Evolutionary conservation across 2,797 vertebrate species (phyloP), one percentile per base, ranked within the genome.

Genomic region (Typhlichthys eigenmanni): DNA sequence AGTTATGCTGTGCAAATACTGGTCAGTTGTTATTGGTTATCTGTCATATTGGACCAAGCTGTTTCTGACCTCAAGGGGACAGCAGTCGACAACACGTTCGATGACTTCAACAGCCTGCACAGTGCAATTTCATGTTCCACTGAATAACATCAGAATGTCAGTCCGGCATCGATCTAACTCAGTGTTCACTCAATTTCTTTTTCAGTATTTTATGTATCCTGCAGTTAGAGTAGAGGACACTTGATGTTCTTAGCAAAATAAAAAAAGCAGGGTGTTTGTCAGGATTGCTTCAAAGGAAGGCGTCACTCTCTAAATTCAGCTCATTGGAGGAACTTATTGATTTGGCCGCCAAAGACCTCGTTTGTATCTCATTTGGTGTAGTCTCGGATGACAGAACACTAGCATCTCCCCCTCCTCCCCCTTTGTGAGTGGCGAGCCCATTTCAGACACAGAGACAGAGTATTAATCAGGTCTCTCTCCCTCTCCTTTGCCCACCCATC

Each of bases 381-480:
- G 79, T 83, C 76, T 84, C 79, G 58, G 71, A 82, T 87, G 83
- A 89, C 80, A 76, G 71, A 84, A 65, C 5, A 60, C 72, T 73
- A 57, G 63, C 76, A 74, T 7, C 17, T 10, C 38, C 43, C 56
- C 43, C 56, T 5, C 17, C 52, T 81, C 79, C 76, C 73, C 74
- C 76, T 67, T 72, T 32, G 57, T 69, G 66, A 87, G 70, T 83
- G 83, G 72, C 86, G n/a, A 77, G 82, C 76, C 75, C 74, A 69
- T 62, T 74, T 78, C 62, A 80, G 78, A 82, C 67, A 54, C 75
- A 38, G 68, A 82, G 80, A 77, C 80, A 78, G 78, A 60, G 73
- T 71, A 89, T 89, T 85, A 88, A 87, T 90, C 87, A 89, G 84
- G 48, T 65, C 9, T 47, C 13, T 8, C 66, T 59, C 0, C 56